Conservation (phyloP, 2,888 invertebrate species). For the Tenthredo amoena region DNA sequence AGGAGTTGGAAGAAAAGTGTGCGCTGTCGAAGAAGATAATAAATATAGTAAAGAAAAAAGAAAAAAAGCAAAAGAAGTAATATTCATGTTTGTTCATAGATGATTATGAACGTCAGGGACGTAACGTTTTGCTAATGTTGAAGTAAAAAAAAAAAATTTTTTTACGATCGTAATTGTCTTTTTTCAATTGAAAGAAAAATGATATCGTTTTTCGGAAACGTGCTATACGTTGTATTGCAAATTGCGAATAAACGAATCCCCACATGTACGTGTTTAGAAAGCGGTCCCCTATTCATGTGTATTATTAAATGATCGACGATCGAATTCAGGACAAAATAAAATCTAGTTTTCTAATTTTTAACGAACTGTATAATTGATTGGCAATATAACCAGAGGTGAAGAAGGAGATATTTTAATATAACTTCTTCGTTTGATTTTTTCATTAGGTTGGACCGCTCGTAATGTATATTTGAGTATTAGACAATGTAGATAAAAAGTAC, state of each 20-base stretch:
- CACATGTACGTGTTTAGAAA: not conserved
- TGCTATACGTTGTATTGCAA: not conserved
- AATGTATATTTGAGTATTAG: constrained; percentile 43
- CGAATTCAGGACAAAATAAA: not conserved
- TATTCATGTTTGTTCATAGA: constrained; percentile 38
- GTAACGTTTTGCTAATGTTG: constrained; percentile 38
- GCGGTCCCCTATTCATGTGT: constrained; percentile 9
- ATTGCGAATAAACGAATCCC: not conserved
- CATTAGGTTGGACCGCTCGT: not conserved
- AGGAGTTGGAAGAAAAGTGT: not conserved
- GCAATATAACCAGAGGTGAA: not conserved
- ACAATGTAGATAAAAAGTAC: constrained; percentile 50
- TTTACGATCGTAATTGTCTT: constrained; percentile 22
- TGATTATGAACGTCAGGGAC: constrained; percentile 25
- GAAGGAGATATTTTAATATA: not conserved
- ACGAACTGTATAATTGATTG: constrained; percentile 9
- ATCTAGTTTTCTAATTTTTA: constrained; percentile 46
- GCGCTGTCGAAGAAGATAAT: not conserved
- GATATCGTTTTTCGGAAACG: not conserved
- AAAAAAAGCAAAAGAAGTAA: not conserved
- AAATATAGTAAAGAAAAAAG: not conserved
- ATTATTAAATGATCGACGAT: not conserved
- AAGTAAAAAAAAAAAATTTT: not conserved
- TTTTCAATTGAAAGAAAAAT: not conserved
- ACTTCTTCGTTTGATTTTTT: not conserved